Conservation (phyloP, 2,113 vertebrate species). For the Aleadryas rufinucha region DNA sequence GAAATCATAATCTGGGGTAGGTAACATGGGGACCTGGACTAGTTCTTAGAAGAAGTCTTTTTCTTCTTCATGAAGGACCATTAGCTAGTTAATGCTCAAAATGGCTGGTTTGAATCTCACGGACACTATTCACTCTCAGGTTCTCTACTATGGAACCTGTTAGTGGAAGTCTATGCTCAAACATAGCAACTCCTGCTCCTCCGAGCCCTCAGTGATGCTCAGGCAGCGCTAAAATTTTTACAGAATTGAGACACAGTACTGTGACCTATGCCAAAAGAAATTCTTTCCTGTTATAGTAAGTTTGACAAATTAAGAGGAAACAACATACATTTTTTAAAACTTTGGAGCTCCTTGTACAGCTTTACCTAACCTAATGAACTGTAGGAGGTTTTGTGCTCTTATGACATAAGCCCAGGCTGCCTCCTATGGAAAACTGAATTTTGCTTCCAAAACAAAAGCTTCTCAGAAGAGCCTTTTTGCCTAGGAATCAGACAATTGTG, state of each 20-base stretch:
- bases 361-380: not conserved
- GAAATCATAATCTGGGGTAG: not conserved
- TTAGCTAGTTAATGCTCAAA: not conserved
- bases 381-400: not conserved
- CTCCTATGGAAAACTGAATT: not conserved
- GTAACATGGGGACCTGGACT: not conserved
- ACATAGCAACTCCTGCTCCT: not conserved
- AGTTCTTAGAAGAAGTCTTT: not conserved
- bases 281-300: not conserved
- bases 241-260: not conserved
- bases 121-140: not conserved
- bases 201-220: not conserved
- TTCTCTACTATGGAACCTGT: fast-evolving
- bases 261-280: not conserved
- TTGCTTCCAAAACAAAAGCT: not conserved
- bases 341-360: not conserved
- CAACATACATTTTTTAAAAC: not conserved
- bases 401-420: not conserved
- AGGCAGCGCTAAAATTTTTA: not conserved
- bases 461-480: not conserved
- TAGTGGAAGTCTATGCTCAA: not conserved
- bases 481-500: not conserved
- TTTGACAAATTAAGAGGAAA: not conserved
- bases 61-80: not conserved
- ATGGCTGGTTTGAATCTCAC: not conserved